These are phyloP conservation scores for Petaurus breviceps DNA, from an alignment of 2,113 vertebrate species.

Conservation along the genomic window DNA sequence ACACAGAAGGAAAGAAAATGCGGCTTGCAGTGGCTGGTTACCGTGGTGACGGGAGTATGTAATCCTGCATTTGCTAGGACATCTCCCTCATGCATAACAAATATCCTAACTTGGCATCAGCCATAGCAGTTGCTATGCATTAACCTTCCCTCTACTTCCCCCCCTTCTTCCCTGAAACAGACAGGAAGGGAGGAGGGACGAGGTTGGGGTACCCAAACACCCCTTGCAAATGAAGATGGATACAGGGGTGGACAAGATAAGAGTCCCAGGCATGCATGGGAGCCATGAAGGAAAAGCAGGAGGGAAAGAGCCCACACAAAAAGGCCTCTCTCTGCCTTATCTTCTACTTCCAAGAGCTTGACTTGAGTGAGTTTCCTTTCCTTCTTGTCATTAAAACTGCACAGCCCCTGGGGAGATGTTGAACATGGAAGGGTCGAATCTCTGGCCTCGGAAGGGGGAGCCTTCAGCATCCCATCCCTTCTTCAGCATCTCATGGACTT, in stretches of 20 bases:
- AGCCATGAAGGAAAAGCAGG: background rate
- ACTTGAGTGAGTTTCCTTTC: slow-evolving; percentile 4
- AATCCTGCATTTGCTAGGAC: slow-evolving; percentile 32
- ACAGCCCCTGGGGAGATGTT: slow-evolving; percentile 95
- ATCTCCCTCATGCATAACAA: slow-evolving; percentile 54
- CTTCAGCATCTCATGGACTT: slow-evolving; percentile 98
- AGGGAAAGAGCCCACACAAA: background rate
- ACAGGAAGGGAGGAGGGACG: slow-evolving; percentile 18
- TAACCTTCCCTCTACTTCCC: slow-evolving; percentile 1
- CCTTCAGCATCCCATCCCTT: slow-evolving; percentile 98
- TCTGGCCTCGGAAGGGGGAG: slow-evolving; percentile 95
- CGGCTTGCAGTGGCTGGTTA: slow-evolving; percentile 58
- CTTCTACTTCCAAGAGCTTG: background rate
- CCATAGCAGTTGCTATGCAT: background rate
- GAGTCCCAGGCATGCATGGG: slow-evolving; percentile 34
- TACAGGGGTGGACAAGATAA: slow-evolving; percentile 5
- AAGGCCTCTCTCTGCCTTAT: slow-evolving; percentile 18
- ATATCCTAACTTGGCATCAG: background rate
- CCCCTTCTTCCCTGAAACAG: slow-evolving; percentile 2
- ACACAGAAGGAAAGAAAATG: background rate
- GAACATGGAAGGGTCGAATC: slow-evolving; percentile 97
- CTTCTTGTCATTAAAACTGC: slow-evolving; percentile 89
- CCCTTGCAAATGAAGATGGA: slow-evolving; percentile 17
- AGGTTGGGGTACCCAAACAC: background rate
- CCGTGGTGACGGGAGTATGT: slow-evolving; percentile 58